Conservation (phyloP, 53 echinoderm and acorn worm genomes). For the Temnopleurus reevesii region DNA sequence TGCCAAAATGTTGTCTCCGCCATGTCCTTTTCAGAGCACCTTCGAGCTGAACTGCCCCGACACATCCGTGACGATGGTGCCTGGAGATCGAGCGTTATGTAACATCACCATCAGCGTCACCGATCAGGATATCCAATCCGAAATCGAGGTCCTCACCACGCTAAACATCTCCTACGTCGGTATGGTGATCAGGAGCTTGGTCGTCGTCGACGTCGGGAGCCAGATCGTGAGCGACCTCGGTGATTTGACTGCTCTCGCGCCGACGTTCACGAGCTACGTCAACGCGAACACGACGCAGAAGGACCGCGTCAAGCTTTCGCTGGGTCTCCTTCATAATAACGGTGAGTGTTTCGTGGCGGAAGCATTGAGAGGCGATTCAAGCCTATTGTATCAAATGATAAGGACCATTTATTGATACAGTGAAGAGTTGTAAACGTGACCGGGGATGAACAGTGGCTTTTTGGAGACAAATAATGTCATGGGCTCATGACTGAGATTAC, state of each 20-base stretch:
- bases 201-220: conserved; percentile 39
- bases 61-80: conserved; percentile 48
- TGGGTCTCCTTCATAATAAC: conserved; percentile 2
- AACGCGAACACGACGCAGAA: conserved; percentile 45
- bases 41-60: conserved; percentile 67
- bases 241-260: not conserved
- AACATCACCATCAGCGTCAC: conserved; percentile 66
- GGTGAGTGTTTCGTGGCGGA: not conserved
- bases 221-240: conserved; percentile 39
- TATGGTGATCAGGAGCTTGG: conserved; percentile 55
- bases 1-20: not conserved
- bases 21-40: conserved; percentile 27
- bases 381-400: too few species aligned
- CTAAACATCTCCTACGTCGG: conserved; percentile 65
- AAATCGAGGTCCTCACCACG: conserved; percentile 62
- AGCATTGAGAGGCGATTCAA: too few species aligned
- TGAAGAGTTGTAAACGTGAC: too few species aligned
- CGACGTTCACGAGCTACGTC: conserved; percentile 45
- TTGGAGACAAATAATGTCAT: too few species aligned
- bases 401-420: too few species aligned
- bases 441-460: too few species aligned
- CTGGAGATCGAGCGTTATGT: conserved; percentile 64
- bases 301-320: conserved; percentile 31
- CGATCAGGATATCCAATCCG: conserved; percentile 48
- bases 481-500: too few species aligned